Conservation (phyloP, 2,888 invertebrate species). For the Melinaea marsaeus region DNA sequence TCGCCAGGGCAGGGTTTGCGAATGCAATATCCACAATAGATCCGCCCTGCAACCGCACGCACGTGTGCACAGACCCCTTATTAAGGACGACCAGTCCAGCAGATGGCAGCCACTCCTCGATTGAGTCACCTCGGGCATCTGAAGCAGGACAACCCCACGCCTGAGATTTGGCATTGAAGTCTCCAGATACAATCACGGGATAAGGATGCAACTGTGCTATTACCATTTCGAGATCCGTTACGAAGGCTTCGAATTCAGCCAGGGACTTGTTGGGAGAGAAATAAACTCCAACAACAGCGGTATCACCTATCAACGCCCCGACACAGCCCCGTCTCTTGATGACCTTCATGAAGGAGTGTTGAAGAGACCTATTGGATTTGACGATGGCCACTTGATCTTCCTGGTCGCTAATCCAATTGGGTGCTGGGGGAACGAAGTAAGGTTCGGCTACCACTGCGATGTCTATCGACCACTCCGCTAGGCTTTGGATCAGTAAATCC, state of each 20-base stretch:
- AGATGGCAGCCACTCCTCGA: constrained; percentile 26
- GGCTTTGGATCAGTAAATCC: no score
- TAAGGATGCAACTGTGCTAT: background rate
- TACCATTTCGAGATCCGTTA: constrained; percentile 8
- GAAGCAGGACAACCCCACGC: constrained; percentile 28
- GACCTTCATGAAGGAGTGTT: background rate
- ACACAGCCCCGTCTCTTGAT: constrained; percentile 25
- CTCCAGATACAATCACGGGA: constrained; percentile 17
- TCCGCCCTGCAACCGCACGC: constrained; percentile 33
- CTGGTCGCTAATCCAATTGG: constrained; percentile 8
- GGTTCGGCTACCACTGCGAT: constrained; percentile 10
- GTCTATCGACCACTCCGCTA: no score
- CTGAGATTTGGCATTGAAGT: constrained; percentile 29
- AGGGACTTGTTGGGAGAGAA: constrained; percentile 31
- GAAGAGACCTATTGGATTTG: no score
- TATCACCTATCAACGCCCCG: constrained; percentile 6
- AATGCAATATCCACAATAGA: constrained; percentile 30
- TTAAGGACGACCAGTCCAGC: constrained; percentile 17
- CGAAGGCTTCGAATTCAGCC: constrained; percentile 29
- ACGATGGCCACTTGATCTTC: constrained; percentile 12
- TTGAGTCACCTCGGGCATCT: constrained; percentile 16
- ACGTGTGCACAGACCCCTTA: constrained; percentile 25
- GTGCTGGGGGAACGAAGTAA: constrained; percentile 11
- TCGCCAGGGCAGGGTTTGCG: constrained; percentile 18
- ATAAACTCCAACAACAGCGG: constrained; percentile 25